These are phyloP conservation scores for Ricordea florida DNA, from an alignment of 92 coral and sea anemone species.

Conservation along the genomic window DNA sequence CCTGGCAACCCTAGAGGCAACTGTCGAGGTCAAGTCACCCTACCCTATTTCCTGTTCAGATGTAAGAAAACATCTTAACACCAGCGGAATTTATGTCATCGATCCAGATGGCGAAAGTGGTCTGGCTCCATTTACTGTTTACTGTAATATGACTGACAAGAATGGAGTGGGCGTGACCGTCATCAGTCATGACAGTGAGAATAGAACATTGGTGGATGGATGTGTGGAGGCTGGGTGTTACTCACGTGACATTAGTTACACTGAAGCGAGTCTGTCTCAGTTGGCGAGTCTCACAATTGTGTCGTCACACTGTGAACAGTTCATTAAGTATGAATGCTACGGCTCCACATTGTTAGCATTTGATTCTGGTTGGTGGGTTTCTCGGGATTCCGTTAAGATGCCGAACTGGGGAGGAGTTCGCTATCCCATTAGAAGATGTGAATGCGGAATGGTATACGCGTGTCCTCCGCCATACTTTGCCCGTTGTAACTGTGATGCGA, in stretches of 20 bases:
- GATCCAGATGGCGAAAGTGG: neutral
- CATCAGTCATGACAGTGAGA: constrained; percentile 50
- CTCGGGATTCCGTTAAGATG: constrained; percentile 16
- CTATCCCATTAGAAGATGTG: constrained; percentile 31
- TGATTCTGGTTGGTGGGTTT: constrained; percentile 34
- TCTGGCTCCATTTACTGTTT: constrained; percentile 1
- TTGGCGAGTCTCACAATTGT: neutral
- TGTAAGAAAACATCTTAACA: neutral
- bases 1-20: constrained; percentile 19
- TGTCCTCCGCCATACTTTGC: neutral
- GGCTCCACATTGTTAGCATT: neutral
- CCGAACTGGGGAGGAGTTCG: constrained; percentile 48
- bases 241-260: neutral
- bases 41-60: neutral
- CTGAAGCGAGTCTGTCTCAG: neutral
- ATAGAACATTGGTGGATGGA: constrained; percentile 35
- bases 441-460: constrained; percentile 34
- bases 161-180: constrained; percentile 34
- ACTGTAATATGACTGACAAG: constrained; percentile 46
- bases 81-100: neutral
- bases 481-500: constrained; percentile 47
- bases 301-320: constrained; percentile 41
- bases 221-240: neutral
- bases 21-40: neutral
- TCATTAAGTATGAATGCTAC: constrained; percentile 35